phyloP scores from a whole-genome alignment of 2,888 invertebrate genomes.

The Synanthedon myopaeformis region DNA sequence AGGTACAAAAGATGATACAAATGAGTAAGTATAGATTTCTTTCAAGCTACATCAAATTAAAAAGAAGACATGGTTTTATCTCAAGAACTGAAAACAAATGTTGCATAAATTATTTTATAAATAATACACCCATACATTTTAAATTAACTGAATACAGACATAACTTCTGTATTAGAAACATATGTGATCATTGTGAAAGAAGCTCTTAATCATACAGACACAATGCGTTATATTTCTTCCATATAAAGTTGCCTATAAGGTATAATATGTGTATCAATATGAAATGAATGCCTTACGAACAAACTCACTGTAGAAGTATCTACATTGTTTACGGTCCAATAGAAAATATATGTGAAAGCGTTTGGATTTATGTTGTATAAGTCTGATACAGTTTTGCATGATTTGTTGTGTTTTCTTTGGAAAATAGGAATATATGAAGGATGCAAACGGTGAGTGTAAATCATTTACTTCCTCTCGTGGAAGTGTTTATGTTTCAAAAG shows the following conservation, averaged over 20 bases:
- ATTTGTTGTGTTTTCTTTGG: slow-evolving; percentile 11
- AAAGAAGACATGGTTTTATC: no score
- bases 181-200: slow-evolving; percentile 7
- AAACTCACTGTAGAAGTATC: slow-evolving; percentile 3
- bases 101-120: no score
- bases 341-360: slow-evolving; percentile 13
- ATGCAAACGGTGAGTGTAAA: no score
- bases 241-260: neutral
- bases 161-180: slow-evolving; percentile 1
- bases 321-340: slow-evolving; percentile 14
- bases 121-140: no score
- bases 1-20: no score
- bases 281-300: slow-evolving; percentile 8
- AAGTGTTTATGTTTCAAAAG: no score
- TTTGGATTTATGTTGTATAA: slow-evolving; percentile 8
- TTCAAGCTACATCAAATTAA: no score
- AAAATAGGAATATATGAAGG: neutral
- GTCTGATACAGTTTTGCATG: slow-evolving; percentile 12
- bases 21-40: no score
- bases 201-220: slow-evolving; percentile 12
- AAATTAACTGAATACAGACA: neutral
- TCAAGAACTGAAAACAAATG: no score
- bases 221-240: slow-evolving; percentile 7
- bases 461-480: no score
- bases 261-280: slow-evolving; percentile 6